These are phyloP conservation scores for Platerodrilus igneus DNA, from an alignment of 2,888 invertebrate species.

Conservation along the genomic window DNA sequence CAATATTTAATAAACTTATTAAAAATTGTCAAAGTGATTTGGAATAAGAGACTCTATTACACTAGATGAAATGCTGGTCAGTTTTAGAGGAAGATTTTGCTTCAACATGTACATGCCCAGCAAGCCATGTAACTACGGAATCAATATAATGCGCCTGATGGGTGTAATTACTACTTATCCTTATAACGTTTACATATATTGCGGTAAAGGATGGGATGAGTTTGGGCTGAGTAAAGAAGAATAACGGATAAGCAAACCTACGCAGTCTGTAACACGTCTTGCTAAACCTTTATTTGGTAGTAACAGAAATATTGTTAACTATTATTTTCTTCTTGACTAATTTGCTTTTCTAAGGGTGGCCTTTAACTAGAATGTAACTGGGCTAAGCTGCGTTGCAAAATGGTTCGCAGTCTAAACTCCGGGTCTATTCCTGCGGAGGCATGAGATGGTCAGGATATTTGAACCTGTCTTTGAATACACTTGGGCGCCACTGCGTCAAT, in stretches of 20 bases:
- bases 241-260: constrained; percentile 11
- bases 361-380: too few relatives aligned
- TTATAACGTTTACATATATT: constrained; percentile 12
- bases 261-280: constrained; percentile 19
- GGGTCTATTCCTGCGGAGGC: too few relatives aligned
- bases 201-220: constrained; percentile 17
- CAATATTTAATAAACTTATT: constrained; percentile 15
- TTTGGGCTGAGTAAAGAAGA: constrained; percentile 9
- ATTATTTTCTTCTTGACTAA: too few relatives aligned
- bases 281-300: constrained; percentile 10
- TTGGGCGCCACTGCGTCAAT: too few relatives aligned
- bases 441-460: too few relatives aligned
- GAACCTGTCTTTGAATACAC: too few relatives aligned
- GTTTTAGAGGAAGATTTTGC: constrained; percentile 7
- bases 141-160: constrained; percentile 18
- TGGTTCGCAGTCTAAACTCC: too few relatives aligned
- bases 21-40: constrained; percentile 17
- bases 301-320: too few relatives aligned
- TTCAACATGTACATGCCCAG: constrained; percentile 15
- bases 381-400: too few relatives aligned
- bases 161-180: constrained; percentile 11
- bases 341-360: too few relatives aligned
- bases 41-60: neutral
- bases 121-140: constrained; percentile 23
- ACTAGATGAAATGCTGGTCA: constrained; percentile 5